Evolutionary conservation across 2,797 vertebrate species (phyloP).

Genomic region (Mus caroli): DNA sequence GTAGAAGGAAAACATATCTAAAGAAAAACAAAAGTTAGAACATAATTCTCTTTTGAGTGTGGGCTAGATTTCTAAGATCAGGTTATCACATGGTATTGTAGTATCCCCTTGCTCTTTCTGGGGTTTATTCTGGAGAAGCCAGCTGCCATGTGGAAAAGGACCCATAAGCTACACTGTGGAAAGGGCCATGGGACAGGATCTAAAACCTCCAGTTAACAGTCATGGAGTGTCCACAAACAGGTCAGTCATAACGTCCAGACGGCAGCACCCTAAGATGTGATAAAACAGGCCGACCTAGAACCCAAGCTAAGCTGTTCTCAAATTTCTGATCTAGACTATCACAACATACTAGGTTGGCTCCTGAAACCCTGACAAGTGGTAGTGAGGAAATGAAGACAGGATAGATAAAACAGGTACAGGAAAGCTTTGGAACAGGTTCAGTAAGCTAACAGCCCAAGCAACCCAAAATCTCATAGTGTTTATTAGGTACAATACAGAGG

Average conservation of each 20-base stretch:
- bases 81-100: neutral
- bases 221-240: neutral
- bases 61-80: neutral
- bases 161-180: neutral
- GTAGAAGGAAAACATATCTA: no score
- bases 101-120: neutral
- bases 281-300: neutral
- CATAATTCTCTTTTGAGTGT: neutral
- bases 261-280: neutral
- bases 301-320: neutral
- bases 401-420: neutral
- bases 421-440: neutral
- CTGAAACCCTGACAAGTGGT: neutral
- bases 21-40: neutral
- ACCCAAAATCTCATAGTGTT: neutral
- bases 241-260: neutral
- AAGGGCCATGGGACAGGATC: neutral
- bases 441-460: neutral
- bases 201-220: no score
- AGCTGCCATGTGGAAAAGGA: neutral
- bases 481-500: no score
- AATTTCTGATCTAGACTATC: constrained; percentile 1
- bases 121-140: neutral
- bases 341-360: neutral
- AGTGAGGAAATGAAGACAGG: neutral